These are phyloP conservation scores for Teleiodes luculella DNA, from an alignment of 2,888 invertebrate genomes.

Conservation along the genomic window DNA sequence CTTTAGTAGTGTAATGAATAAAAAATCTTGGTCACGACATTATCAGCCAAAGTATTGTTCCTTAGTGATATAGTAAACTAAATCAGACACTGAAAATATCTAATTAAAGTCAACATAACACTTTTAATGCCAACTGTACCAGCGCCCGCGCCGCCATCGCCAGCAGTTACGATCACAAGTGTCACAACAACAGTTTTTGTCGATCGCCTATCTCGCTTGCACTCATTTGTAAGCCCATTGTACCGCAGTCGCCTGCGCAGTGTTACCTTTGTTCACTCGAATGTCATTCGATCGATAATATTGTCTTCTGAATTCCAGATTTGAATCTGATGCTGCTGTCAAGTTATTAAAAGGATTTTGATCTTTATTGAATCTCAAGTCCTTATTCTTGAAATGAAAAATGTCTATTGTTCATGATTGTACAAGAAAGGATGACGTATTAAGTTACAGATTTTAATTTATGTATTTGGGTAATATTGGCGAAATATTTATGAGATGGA, in stretches of 20 bases:
- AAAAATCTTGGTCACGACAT: too few species aligned
- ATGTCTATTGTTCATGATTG: neutral
- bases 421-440: too few species aligned
- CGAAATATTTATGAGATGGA: too few species aligned
- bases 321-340: slow-evolving; percentile 36
- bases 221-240: slow-evolving; percentile 50
- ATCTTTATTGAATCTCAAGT: neutral
- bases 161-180: slow-evolving; percentile 12
- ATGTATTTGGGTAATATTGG: neutral
- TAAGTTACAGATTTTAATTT: too few species aligned
- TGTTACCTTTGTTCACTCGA: slow-evolving; percentile 37
- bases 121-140: slow-evolving; percentile 17
- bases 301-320: slow-evolving; percentile 55
- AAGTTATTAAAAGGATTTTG: neutral
- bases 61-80: too few species aligned
- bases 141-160: slow-evolving; percentile 39
- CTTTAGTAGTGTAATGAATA: too few species aligned
- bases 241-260: slow-evolving; percentile 35
- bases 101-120: neutral
- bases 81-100: too few species aligned
- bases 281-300: slow-evolving; percentile 51
- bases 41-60: too few species aligned
- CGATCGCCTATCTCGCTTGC: slow-evolving; percentile 35
- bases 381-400: neutral
- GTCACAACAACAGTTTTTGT: slow-evolving; percentile 26